Percentiles rank a stretch among this genome's conserved stretches.
phyloP scores from a whole-genome alignment of 2,113 vertebrate species.

The Neolamprologus ventralis region DNA sequence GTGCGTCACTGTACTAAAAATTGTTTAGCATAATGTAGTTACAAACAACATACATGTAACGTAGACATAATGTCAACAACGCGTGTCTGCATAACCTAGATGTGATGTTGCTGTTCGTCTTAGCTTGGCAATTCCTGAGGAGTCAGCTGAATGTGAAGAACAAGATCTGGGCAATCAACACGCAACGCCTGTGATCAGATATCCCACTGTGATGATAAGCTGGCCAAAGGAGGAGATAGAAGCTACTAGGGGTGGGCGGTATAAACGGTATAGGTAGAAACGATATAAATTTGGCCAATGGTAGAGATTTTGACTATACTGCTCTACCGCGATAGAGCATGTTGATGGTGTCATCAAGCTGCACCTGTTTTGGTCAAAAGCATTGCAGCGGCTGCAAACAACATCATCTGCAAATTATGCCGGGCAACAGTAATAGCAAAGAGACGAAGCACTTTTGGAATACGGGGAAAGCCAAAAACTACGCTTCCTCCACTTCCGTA shows the following conservation, averaged over 20 bases:
- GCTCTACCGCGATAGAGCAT: rapidly evolving
- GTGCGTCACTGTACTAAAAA: background rate
- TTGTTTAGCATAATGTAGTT: background rate
- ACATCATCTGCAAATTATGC: background rate
- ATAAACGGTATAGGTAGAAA: background rate
- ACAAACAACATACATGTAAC: background rate
- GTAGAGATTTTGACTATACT: background rate
- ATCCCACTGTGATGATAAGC: background rate
- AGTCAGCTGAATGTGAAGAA: background rate
- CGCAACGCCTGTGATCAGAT: background rate
- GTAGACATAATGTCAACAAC: background rate
- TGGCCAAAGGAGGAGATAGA: background rate
- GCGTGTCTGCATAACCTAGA: background rate
- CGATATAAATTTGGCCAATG: background rate
- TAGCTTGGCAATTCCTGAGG: background rate
- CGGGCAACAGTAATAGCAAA: background rate
- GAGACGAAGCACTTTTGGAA: background rate
- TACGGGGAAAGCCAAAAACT: background rate
- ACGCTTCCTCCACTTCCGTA: background rate
- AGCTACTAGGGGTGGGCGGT: background rate
- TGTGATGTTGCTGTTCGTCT: background rate
- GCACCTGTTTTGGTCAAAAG: background rate
- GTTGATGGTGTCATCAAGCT: background rate
- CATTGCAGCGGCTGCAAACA: background rate
- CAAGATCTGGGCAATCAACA: background rate